These are phyloP conservation scores for Mesorhabditis spiculigera DNA, from an alignment of 2,888 invertebrate species.

Conservation along the genomic window DNA sequence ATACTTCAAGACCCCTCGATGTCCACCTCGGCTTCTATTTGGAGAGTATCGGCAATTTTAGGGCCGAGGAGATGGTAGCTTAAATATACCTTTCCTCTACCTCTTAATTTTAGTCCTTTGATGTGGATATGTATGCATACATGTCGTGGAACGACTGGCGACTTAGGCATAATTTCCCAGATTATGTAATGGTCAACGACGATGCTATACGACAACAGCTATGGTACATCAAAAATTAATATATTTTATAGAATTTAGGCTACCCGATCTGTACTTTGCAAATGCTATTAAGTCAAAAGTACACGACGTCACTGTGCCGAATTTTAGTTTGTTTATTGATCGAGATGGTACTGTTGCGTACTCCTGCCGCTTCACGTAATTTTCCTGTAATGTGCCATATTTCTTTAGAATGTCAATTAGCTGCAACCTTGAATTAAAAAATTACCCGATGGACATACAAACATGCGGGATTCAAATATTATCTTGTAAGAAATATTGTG, in stretches of 20 bases:
- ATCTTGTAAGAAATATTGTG: background rate
- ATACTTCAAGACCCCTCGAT: slow-evolving; percentile 21
- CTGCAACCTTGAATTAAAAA: slow-evolving; percentile 1
- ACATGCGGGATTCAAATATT: slow-evolving; percentile 4
- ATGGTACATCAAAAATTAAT: slow-evolving; percentile 27
- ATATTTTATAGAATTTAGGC: slow-evolving; percentile 25
- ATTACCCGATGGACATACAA: slow-evolving; percentile 5
- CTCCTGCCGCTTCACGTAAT: slow-evolving; percentile 34
- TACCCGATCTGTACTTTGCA: slow-evolving; percentile 53
- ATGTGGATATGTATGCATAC: slow-evolving; percentile 52
- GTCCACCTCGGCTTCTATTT: slow-evolving; percentile 43
- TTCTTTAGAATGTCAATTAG: background rate
- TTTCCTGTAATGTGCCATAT: background rate
- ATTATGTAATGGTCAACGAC: slow-evolving; percentile 50
- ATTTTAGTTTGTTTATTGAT: slow-evolving; percentile 52
- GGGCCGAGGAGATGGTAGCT: slow-evolving; percentile 44
- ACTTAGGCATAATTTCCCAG: slow-evolving; percentile 40
- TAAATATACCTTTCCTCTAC: background rate
- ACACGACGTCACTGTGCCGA: slow-evolving; percentile 50
- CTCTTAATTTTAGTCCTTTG: slow-evolving; percentile 45
- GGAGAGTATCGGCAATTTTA: slow-evolving; percentile 44
- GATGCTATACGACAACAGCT: slow-evolving; percentile 42
- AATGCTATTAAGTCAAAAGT: slow-evolving; percentile 41
- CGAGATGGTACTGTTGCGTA: slow-evolving; percentile 52
- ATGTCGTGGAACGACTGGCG: slow-evolving; percentile 40